Percentiles rank a stretch among this genome's conserved stretches.
These are phyloP conservation scores for Neocrepidodera transversa DNA, from an alignment of 2,888 invertebrate genomes.

Conservation along the genomic window DNA sequence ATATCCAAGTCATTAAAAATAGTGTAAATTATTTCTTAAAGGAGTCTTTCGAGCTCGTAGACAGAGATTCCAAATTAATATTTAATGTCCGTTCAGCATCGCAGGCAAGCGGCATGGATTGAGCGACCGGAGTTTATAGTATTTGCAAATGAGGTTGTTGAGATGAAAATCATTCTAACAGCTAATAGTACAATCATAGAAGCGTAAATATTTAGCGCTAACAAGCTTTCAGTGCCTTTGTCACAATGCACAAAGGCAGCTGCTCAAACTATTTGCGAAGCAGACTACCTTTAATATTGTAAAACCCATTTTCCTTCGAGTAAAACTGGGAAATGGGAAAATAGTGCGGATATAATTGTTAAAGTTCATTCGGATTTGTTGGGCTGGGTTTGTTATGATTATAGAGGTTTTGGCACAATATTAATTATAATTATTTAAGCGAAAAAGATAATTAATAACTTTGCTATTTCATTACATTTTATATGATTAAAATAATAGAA, in stretches of 20 bases:
- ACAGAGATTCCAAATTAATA: constrained; percentile 8
- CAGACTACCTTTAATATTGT: constrained; percentile 22
- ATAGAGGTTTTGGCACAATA: too few relatives aligned
- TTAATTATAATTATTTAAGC: too few relatives aligned
- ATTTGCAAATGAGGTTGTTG: constrained; percentile 18
- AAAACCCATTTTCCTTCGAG: constrained; percentile 2
- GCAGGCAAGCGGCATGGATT: not conserved
- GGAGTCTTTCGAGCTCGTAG: not conserved
- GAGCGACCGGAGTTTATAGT: constrained; percentile 5
- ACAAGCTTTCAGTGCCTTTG: constrained; percentile 20
- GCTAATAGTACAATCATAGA: constrained; percentile 19
- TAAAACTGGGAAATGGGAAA: constrained; percentile 20
- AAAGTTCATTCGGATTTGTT: constrained; percentile 12
- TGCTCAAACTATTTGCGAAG: constrained; percentile 22
- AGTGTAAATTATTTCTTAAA: too few relatives aligned
- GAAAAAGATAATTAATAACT: too few relatives aligned
- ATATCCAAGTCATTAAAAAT: too few relatives aligned
- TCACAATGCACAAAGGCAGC: constrained; percentile 16
- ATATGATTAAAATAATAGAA: too few relatives aligned
- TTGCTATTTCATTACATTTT: too few relatives aligned
- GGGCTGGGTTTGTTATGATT: constrained; percentile 1
- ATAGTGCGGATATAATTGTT: constrained; percentile 21
- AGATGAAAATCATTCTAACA: constrained; percentile 18
- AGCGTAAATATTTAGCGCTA: constrained; percentile 20
- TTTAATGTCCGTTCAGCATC: constrained; percentile 4